Percentiles rank a stretch among this genome's conserved stretches.
phyloP scores from a whole-genome alignment of 2,113 vertebrate species.

The Lonchura striata region DNA sequence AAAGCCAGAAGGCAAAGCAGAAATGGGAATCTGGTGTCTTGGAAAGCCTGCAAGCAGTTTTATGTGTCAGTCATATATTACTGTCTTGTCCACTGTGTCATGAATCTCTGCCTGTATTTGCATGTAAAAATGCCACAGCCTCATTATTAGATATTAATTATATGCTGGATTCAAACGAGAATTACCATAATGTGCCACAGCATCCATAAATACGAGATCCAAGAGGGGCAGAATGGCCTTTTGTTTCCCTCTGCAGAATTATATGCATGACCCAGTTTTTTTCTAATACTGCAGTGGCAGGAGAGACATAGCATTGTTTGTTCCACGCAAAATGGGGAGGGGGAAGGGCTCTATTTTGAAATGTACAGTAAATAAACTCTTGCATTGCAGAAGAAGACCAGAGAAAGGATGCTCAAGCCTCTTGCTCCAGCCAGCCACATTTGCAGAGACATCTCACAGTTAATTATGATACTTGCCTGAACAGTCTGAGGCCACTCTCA shows the following conservation, averaged over 20 bases:
- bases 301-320: constrained; percentile 41
- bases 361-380: constrained; percentile 25
- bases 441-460: not conserved
- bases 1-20: not conserved
- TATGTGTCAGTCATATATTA: not conserved
- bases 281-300: constrained; percentile 9
- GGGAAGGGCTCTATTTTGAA: constrained; percentile 1
- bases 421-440: not conserved
- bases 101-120: not conserved
- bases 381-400: not conserved
- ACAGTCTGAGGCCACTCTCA: not conserved
- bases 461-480: not conserved
- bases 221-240: constrained; percentile 18
- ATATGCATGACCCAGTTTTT: constrained; percentile 51
- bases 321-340: constrained; percentile 30
- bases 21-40: not conserved
- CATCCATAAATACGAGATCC: constrained; percentile 8
- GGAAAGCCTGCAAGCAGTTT: not conserved
- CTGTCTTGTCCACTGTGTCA: not conserved
- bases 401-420: not conserved
- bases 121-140: not conserved
- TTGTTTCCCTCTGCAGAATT: constrained; percentile 44
- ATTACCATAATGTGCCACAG: constrained; percentile 3
- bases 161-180: not conserved
- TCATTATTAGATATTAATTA: constrained; percentile 42